Percentiles rank a stretch among this genome's conserved stretches.
Conservation (phyloP, 2,888 invertebrate genomes). For the Polyommatus icarus region DNA sequence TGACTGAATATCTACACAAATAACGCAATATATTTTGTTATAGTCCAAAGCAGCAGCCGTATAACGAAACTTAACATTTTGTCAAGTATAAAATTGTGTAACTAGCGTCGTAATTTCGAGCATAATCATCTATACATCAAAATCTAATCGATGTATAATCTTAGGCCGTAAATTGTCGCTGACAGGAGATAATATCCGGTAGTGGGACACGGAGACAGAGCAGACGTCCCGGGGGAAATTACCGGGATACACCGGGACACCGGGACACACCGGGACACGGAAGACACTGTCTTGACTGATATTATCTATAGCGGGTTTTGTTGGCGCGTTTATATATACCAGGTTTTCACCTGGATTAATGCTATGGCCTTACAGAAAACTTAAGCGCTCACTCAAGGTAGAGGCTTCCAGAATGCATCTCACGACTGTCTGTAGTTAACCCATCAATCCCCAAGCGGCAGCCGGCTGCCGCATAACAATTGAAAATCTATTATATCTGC, state of each 20-base stretch:
- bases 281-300: not conserved
- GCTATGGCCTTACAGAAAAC: not conserved
- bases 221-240: constrained; percentile 32
- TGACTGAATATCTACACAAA: no score
- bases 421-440: no score
- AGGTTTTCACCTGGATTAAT: not conserved
- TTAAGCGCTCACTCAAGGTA: not conserved
- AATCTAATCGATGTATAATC: not conserved
- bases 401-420: not conserved
- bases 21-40: no score
- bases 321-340: not conserved
- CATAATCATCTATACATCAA: not conserved
- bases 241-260: constrained; percentile 26
- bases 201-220: constrained; percentile 26
- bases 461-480: no score
- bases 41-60: no score
- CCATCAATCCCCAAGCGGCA: no score
- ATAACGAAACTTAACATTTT: no score
- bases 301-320: not conserved
- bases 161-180: not conserved
- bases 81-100: no score
- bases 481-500: no score
- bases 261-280: not conserved
- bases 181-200: constrained; percentile 16
- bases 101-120: not conserved